phyloP scores from a whole-genome alignment of 2,888 invertebrate genomes.

The Erebia palarica region DNA sequence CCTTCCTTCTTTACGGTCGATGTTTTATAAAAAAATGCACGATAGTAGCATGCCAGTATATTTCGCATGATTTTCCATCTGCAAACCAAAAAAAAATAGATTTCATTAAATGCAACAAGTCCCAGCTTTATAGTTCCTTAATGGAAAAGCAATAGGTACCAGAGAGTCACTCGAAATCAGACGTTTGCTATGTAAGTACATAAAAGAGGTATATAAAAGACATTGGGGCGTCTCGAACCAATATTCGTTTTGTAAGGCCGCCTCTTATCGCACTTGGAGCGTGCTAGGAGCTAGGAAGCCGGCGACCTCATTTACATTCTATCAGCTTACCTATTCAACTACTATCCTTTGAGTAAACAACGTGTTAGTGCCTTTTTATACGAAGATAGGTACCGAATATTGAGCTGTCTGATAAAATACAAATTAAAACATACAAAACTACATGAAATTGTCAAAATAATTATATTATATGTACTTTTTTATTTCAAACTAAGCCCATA shows the following conservation, averaged over 20 bases:
- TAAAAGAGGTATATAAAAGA: conserved; percentile 14
- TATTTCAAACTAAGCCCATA: too few relatives aligned
- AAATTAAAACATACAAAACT: not conserved
- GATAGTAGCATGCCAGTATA: too few relatives aligned
- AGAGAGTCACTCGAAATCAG: conserved; percentile 3
- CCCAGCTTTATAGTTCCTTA: not conserved
- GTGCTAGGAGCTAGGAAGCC: conserved; percentile 16
- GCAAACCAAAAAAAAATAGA: not conserved
- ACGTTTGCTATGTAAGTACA: not conserved
- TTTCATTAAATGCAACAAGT: conserved; percentile 5
- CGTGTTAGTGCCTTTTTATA: conserved; percentile 10
- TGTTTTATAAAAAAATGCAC: too few relatives aligned
- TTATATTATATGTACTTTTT: too few relatives aligned
- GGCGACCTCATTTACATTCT: conserved; percentile 26
- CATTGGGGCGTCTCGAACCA: conserved; percentile 13
- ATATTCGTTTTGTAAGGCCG: conserved; percentile 20
- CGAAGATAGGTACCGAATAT: conserved; percentile 5
- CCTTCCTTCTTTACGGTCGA: too few relatives aligned
- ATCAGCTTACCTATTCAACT: conserved; percentile 24
- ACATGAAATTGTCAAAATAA: not conserved
- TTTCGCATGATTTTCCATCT: too few relatives aligned
- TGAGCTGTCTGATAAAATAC: not conserved
- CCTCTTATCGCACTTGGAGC: conserved; percentile 13
- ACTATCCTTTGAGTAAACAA: conserved; percentile 21
- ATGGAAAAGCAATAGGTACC: not conserved